These are phyloP conservation scores for Chelonia mydas DNA, from an alignment of 2,797 vertebrate genomes.

Conservation along the genomic window DNA sequence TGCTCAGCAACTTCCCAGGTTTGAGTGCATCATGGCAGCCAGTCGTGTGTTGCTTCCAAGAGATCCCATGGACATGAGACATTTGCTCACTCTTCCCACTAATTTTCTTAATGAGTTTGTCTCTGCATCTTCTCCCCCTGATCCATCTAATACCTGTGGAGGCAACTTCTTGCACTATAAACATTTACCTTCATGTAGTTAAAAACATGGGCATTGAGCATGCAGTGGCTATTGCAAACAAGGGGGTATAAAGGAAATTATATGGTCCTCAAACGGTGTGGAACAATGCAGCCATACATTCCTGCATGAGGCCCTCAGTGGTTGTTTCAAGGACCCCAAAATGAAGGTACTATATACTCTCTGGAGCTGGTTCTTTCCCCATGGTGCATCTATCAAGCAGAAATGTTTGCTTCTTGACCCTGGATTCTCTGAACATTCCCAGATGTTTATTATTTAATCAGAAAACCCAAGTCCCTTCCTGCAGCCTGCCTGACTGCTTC, in stretches of 20 bases:
- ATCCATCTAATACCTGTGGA: not conserved
- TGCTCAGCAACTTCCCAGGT: conserved; percentile 6
- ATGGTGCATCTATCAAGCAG: conserved; percentile 10
- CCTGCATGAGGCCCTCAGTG: not conserved
- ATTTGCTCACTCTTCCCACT: conserved; percentile 31
- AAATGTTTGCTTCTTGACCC: not conserved
- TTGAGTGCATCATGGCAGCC: conserved; percentile 28
- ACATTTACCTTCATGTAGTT: rapidly evolving
- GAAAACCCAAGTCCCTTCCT: conserved; percentile 33
- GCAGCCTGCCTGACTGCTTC: conserved; percentile 31
- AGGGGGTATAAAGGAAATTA: not conserved
- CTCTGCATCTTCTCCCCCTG: not conserved
- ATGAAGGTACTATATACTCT: not conserved
- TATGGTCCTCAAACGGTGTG: not conserved
- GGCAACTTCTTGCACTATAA: not conserved
- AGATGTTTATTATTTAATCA: conserved; percentile 32
- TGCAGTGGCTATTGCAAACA: not conserved
- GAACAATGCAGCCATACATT: not conserved
- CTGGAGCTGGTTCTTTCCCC: not conserved
- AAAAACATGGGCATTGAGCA: not conserved
- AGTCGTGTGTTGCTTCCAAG: conserved; percentile 35
- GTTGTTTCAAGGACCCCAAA: not conserved
- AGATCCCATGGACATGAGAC: conserved; percentile 30
- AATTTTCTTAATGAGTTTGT: conserved; percentile 15
- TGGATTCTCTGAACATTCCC: conserved; percentile 29